Evolutionary conservation across 2,888 invertebrate species (phyloP).

Genomic region (Scaeva pyrastri): DNA sequence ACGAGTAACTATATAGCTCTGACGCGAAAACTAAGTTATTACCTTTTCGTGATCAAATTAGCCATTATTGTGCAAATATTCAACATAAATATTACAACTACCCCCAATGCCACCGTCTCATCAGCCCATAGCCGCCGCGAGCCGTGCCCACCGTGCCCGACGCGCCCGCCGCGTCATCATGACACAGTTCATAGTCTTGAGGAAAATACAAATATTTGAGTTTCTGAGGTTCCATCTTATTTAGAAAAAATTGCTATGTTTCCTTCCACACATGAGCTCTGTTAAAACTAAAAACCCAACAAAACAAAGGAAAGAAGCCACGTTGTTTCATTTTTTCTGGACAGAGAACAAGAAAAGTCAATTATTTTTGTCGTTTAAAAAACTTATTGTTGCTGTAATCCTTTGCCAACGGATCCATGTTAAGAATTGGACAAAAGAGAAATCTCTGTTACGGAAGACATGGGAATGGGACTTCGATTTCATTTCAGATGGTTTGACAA

Average conservation of each 20-base stretch:
- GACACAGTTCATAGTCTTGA: conserved; percentile 18
- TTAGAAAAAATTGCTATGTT: conserved; percentile 55
- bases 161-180: neutral
- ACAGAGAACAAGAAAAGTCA: conserved; percentile 69
- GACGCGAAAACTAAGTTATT: conserved; percentile 70
- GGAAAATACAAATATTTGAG: conserved; percentile 71
- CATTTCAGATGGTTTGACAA: neutral
- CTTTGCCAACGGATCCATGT: no score
- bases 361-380: conserved; percentile 54
- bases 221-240: conserved; percentile 40
- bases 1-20: conserved; percentile 26
- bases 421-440: conserved; percentile 36
- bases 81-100: conserved; percentile 74
- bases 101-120: conserved; percentile 38
- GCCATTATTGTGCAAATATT: conserved; percentile 79
- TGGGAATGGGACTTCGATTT: conserved; percentile 7
- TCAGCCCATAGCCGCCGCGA: neutral
- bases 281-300: conserved; percentile 10
- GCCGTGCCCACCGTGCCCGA: neutral
- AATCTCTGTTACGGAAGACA: conserved; percentile 28
- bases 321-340: conserved; percentile 38
- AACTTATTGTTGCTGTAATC: conserved; percentile 28
- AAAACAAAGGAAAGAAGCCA: neutral
- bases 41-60: conserved; percentile 80
- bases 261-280: conserved; percentile 68